phyloP scores from a whole-genome alignment of 1,140 invertebrate genomes.

The Hycleus phaleratus region DNA sequence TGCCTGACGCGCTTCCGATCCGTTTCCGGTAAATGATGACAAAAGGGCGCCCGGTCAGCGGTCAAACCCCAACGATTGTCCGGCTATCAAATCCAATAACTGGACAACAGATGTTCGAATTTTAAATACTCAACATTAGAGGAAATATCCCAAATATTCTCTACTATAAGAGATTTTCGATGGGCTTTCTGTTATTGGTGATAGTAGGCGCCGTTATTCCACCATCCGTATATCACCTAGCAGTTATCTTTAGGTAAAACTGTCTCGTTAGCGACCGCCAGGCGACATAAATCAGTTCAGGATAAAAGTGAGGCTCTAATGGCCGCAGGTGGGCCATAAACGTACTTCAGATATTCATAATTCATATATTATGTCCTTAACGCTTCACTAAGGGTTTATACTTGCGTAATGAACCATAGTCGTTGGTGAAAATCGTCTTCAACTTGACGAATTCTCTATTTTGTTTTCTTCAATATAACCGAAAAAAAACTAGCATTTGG shows the following conservation, averaged over 20 bases:
- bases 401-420: constrained; percentile 17
- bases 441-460: no score
- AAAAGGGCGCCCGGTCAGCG: constrained; percentile 19
- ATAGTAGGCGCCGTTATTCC: constrained; percentile 23
- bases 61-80: constrained; percentile 7
- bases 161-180: constrained; percentile 18
- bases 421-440: background rate
- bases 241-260: constrained; percentile 24
- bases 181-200: constrained; percentile 23
- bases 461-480: no score
- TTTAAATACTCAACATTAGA: no score
- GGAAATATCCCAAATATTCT: no score
- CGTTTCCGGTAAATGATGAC: constrained; percentile 9
- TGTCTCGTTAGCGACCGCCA: constrained; percentile 33
- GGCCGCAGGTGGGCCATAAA: constrained; percentile 38
- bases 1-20: constrained; percentile 15
- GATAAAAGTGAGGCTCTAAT: constrained; percentile 31
- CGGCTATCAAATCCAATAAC: no score
- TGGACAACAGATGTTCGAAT: no score
- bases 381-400: constrained; percentile 16
- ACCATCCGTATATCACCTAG: constrained; percentile 28
- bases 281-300: constrained; percentile 30
- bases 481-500: no score
- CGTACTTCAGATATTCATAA: constrained; percentile 33
- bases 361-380: constrained; percentile 29